These are phyloP conservation scores for Leucoraja erinaceus DNA, from an alignment of 2,113 vertebrate genomes.

Conservation along the genomic window DNA sequence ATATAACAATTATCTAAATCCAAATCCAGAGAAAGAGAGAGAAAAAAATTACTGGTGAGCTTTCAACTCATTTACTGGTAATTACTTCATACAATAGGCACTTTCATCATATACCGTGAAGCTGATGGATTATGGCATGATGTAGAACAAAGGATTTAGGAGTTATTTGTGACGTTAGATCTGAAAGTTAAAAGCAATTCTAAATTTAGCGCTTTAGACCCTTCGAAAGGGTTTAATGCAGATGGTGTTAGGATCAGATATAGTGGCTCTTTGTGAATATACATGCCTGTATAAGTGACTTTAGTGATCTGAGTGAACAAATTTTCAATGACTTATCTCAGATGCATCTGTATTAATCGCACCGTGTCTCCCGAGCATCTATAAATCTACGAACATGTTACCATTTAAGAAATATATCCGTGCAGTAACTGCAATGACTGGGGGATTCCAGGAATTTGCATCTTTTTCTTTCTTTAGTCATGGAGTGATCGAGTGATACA, in stretches of 20 bases:
- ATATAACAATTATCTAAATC: constrained; percentile 32
- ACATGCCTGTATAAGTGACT: constrained; percentile 20
- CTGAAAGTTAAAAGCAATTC: constrained; percentile 34
- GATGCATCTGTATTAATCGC: constrained; percentile 5
- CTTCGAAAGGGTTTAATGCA: background rate
- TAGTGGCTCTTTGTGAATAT: constrained; percentile 26
- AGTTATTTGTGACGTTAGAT: constrained; percentile 29
- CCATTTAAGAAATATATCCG: background rate
- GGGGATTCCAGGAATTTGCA: background rate
- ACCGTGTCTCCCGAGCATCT: background rate
- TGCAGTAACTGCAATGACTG: background rate
- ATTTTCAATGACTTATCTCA: constrained; percentile 24
- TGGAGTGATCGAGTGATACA: no score
- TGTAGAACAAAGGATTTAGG: constrained; percentile 33
- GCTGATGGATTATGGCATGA: constrained; percentile 31
- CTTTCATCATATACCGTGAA: background rate
- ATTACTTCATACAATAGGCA: constrained; percentile 33
- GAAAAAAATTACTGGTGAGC: constrained; percentile 32
- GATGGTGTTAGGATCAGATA: constrained; percentile 12
- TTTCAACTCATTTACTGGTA: constrained; percentile 34
- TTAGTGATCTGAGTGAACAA: constrained; percentile 12
- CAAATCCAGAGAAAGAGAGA: background rate
- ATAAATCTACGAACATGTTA: background rate
- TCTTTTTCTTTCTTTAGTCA: background rate
- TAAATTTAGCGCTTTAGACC: constrained; percentile 26